Conservation (phyloP, 2,113 vertebrate genomes). For the Lophotis ruficrista region DNA sequence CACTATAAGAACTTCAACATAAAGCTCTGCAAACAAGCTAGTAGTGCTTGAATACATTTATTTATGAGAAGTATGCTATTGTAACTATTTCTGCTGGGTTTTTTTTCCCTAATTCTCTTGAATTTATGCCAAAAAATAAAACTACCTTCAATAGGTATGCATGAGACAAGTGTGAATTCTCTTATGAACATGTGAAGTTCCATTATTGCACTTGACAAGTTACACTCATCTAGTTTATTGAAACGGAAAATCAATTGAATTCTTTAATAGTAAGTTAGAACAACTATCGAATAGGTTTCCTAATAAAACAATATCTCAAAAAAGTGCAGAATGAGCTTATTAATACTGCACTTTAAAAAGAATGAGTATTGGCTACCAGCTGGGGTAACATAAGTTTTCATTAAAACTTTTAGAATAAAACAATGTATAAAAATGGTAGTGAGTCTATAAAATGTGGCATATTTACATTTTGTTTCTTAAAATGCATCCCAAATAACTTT, state of each 20-base stretch:
- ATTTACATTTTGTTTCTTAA: background rate
- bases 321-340: background rate
- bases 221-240: background rate
- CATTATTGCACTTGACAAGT: background rate
- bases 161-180: background rate
- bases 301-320: background rate
- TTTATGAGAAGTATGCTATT: background rate
- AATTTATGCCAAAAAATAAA: background rate
- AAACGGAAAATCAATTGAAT: background rate
- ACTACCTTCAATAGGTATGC: background rate
- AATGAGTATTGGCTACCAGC: accelerated
- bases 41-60: background rate
- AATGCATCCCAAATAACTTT: background rate
- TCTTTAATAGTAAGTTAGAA: background rate
- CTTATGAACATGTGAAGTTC: background rate
- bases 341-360: background rate
- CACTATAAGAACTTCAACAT: background rate
- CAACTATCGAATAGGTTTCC: background rate
- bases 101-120: background rate
- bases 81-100: background rate
- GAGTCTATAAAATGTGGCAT: background rate
- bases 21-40: background rate
- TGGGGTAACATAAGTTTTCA: background rate
- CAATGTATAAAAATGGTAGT: background rate
- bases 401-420: background rate